Percentiles rank a stretch among this genome's conserved stretches.
Evolutionary conservation across 2,113 vertebrate genomes (phyloP).

Genomic region (Gorsachius goisagi): DNA sequence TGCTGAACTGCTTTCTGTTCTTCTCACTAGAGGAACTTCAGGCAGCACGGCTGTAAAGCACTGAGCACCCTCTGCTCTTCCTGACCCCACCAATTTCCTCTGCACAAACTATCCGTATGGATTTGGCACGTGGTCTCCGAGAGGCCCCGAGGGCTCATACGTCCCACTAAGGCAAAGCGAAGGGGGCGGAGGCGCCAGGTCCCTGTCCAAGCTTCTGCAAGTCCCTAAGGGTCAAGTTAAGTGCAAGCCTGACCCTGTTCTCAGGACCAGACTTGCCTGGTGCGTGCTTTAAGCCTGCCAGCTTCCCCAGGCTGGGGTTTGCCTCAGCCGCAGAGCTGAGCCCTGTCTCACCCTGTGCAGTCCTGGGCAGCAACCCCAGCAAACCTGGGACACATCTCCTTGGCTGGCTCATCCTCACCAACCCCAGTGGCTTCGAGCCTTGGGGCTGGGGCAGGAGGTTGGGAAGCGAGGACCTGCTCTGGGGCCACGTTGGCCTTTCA

Average conservation of each 20-base stretch:
- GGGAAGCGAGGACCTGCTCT: not conserved
- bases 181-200: not conserved
- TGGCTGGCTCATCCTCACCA: not conserved
- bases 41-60: not conserved
- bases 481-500: not conserved
- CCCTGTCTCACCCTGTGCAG: accelerated
- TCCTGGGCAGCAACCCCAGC: not conserved
- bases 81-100: not conserved
- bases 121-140: not conserved
- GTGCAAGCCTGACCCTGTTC: not conserved
- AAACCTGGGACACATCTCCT: not conserved
- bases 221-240: not conserved
- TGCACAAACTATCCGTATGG: not conserved
- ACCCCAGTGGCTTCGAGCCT: not conserved
- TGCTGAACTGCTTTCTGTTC: not conserved
- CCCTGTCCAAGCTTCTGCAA: not conserved
- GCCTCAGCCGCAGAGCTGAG: not conserved
- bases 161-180: not conserved
- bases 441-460: not conserved
- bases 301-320: not conserved
- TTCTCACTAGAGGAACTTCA: not conserved
- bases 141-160: not conserved
- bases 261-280: not conserved
- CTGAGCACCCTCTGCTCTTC: not conserved
- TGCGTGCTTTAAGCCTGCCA: not conserved